These are phyloP conservation scores for Pteropus alecto DNA, from an alignment of 2,113 vertebrate species.

Conservation along the genomic window DNA sequence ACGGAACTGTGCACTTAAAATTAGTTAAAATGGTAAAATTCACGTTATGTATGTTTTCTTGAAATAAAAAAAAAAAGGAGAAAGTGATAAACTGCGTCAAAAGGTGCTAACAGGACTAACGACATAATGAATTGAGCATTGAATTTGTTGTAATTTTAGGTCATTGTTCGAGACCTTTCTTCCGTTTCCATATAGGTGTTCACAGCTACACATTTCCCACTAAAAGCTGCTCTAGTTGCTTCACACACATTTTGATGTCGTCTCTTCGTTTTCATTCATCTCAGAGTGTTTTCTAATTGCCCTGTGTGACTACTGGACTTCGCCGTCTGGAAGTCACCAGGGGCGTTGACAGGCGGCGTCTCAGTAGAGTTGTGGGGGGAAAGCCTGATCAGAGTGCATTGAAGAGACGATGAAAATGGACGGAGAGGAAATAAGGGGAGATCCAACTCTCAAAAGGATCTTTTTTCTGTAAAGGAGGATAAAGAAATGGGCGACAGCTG, in stretches of 20 bases:
- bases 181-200: neutral
- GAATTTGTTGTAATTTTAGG: neutral
- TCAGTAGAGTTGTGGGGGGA: neutral
- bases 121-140: neutral
- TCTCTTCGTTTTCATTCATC: neutral
- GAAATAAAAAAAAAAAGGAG: neutral
- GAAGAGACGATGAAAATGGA: neutral
- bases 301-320: neutral
- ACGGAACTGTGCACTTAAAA: neutral
- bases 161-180: neutral
- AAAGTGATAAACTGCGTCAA: neutral
- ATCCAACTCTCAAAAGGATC: neutral
- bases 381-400: neutral
- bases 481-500: neutral
- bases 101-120: neutral
- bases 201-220: neutral
- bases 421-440: neutral
- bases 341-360: neutral
- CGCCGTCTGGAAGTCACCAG: neutral
- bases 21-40: neutral
- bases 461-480: neutral
- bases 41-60: neutral
- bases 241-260: neutral
- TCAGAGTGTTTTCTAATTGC: neutral
- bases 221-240: neutral